phyloP scores from a whole-genome alignment of 64 coral and sea anemone species.

The Astreopora myriophthalma region DNA sequence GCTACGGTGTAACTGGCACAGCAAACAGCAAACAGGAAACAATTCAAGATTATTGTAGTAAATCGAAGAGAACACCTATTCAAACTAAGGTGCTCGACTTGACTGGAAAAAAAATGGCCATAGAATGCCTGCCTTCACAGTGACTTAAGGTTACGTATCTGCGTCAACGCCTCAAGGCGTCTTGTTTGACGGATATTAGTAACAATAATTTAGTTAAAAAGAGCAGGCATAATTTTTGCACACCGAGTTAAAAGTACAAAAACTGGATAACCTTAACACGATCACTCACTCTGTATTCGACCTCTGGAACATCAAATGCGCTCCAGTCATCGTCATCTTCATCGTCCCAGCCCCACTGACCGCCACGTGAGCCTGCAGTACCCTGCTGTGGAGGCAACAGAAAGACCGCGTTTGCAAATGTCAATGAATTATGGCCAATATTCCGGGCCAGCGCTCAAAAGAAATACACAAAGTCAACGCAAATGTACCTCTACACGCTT shows the following conservation, averaged over 20 bases:
- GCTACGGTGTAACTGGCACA: too few species aligned
- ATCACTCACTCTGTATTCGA: constrained; percentile 31
- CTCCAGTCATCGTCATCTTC: constrained; percentile 1
- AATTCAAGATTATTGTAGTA: too few species aligned
- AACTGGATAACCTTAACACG: neutral
- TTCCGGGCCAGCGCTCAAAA: neutral
- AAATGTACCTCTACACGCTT: constrained; percentile 48
- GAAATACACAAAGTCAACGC: neutral
- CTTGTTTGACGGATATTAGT: too few species aligned
- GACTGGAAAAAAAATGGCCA: too few species aligned
- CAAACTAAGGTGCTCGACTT: too few species aligned
- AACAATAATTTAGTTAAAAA: too few species aligned
- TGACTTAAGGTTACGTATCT: too few species aligned
- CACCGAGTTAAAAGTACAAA: neutral
- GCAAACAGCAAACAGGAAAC: too few species aligned
- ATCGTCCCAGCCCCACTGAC: constrained; percentile 39
- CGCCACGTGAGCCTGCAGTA: neutral
- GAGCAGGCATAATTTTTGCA: too few species aligned
- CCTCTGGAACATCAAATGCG: neutral
- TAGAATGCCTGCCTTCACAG: too few species aligned
- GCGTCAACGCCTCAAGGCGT: too few species aligned
- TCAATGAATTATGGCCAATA: neutral
- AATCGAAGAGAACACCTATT: too few species aligned
- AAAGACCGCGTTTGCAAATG: neutral
- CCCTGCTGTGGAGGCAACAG: neutral